Base-by-base conservation (phyloP, 2,888 invertebrate species). In the Hedychridium roseum region DNA sequence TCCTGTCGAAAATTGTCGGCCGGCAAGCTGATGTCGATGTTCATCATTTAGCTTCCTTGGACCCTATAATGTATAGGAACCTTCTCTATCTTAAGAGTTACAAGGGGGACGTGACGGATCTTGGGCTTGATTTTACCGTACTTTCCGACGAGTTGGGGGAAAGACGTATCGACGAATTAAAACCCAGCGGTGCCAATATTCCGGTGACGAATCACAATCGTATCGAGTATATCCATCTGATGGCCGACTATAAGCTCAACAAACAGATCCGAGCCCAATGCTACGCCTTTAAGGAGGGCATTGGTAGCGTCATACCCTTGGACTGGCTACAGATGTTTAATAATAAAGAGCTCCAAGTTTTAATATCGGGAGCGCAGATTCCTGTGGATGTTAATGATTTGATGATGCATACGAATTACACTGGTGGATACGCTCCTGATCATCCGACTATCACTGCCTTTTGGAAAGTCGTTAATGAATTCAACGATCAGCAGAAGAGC, bases 281-380 rank as follows among this genome's bases (percentile, higher is more conserved):
- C 70, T 84, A 84, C 39, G 93, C 94, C 17, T 96, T 97, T 79
- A 88, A 93, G 43, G 87, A 90, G 64, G 97, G 97, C 0, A 82
- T 99, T 44, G 89, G 91, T 37, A 92, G 94, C 62, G 94, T 99
- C 1, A 87, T 99, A 41, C 91, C 92, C 36, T 83, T 93, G 14
- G 90, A 94, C 59, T 98, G 97, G 96, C 82, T 99, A 59, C 88
- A 92, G 46, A 91, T 99, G 87, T 99, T 99, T 81, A 91, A 90
- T 68, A 87, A 94, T 69, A 89, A 92, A 57, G 99, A 99, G 80
- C 82, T 99, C 48, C 97, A 98, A 79, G 90, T 94, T 45, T 85
- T 99, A n/a, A 92, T 99, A 54, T 97, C 97, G 0, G 98, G 98
- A 0, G 94, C 96, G 0, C 92, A 91, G 68, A 91, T 92, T 58